Percentiles rank a stretch among this genome's conserved stretches.
phyloP scores from a whole-genome alignment of 2,113 vertebrate genomes.

The Phylloscopus trochiloides region DNA sequence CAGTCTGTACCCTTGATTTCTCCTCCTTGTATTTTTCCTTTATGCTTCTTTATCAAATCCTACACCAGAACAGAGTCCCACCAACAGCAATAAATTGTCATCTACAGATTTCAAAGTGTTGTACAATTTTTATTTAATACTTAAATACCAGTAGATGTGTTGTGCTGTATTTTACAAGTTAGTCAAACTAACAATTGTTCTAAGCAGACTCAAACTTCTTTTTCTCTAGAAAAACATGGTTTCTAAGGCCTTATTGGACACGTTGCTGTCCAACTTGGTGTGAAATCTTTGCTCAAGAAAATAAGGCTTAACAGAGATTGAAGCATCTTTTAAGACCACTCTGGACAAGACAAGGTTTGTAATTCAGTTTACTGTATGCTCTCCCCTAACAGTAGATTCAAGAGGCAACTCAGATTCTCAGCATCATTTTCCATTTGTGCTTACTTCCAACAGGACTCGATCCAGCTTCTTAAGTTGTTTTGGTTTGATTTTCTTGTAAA shows the following conservation, averaged over 20 bases:
- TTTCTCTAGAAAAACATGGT: neutral
- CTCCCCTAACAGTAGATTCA: neutral
- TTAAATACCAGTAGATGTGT: neutral
- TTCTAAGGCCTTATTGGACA: neutral
- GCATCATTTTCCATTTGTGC: neutral
- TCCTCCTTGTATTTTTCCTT: neutral
- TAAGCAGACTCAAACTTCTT: neutral
- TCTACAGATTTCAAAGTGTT: neutral
- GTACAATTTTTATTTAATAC: neutral
- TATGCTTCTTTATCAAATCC: neutral
- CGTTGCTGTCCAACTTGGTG: neutral
- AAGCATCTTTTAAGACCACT: neutral
- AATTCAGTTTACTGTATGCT: neutral
- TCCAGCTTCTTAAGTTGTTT: neutral
- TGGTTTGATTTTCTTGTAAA: neutral
- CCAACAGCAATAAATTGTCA: neutral
- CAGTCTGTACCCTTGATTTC: neutral
- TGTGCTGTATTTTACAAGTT: neutral
- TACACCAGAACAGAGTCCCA: neutral
- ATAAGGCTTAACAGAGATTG: neutral
- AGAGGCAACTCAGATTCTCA: neutral
- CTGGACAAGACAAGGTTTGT: neutral
- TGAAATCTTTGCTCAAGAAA: neutral
- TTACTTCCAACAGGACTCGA: neutral
- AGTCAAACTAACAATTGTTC: neutral